These are phyloP conservation scores for Nematostella vectensis DNA, from an alignment of 92 coral and sea anemone species.

Conservation along the genomic window DNA sequence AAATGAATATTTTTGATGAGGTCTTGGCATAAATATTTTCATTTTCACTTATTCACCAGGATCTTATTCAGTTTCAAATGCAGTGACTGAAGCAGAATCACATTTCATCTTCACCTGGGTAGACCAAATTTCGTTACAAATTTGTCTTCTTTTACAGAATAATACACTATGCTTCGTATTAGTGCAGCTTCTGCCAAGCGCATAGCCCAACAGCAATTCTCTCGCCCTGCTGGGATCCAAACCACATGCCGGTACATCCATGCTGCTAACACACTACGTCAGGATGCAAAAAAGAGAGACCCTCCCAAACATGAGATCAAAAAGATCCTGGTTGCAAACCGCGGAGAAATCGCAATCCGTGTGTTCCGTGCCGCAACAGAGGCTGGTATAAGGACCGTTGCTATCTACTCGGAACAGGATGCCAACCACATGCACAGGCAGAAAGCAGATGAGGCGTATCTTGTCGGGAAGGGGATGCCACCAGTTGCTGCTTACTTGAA, in stretches of 20 bases:
- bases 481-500: conserved; percentile 95
- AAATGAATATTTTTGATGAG: too few relatives aligned
- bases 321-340: conserved; percentile 86
- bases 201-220: conserved; percentile 67
- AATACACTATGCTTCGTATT: conserved; percentile 53
- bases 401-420: conserved; percentile 95
- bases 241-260: conserved; percentile 75
- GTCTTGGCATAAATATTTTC: too few relatives aligned
- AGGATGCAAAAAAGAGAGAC: conserved; percentile 28
- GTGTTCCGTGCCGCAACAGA: conserved; percentile 92
- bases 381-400: conserved; percentile 89
- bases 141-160: not conserved
- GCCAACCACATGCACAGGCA: conserved; percentile 98
- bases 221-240: conserved; percentile 53
- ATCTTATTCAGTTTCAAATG: too few relatives aligned
- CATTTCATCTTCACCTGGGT: too few relatives aligned
- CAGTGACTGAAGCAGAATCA: too few relatives aligned
- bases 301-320: conserved; percentile 64
- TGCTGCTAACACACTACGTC: conserved; percentile 37
- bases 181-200: conserved; percentile 57
- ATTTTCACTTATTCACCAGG: too few relatives aligned
- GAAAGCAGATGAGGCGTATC: conserved; percentile 97
- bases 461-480: conserved; percentile 94
- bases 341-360: conserved; percentile 95
- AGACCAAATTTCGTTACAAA: too few relatives aligned